phyloP scores from a whole-genome alignment of 2,888 invertebrate genomes.

The Myopa testacea region DNA sequence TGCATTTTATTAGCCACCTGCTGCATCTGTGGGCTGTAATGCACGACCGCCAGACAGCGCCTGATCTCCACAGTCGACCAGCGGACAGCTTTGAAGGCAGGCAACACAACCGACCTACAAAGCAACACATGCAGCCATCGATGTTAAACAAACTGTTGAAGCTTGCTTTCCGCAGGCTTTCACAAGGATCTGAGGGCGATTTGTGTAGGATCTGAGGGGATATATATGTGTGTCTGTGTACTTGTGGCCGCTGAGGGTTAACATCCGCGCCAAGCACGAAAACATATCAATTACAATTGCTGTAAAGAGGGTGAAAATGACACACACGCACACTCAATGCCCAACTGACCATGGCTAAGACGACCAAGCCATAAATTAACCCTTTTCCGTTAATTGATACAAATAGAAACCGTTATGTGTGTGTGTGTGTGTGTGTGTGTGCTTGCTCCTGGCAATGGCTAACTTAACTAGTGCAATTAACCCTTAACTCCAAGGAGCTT shows the following conservation, averaged over 20 bases:
- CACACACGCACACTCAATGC: slow-evolving; percentile 26
- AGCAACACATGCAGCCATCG: slow-evolving; percentile 39
- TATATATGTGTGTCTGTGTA: neutral
- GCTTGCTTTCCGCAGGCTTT: slow-evolving; percentile 44
- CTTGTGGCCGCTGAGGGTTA: neutral
- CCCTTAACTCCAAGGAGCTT: slow-evolving; percentile 42
- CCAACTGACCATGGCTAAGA: slow-evolving; percentile 54
- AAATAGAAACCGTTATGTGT: slow-evolving; percentile 62
- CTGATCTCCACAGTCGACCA: slow-evolving; percentile 31
- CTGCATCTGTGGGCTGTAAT: slow-evolving; percentile 15
- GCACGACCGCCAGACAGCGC: slow-evolving; percentile 1
- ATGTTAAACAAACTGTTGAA: slow-evolving; percentile 46
- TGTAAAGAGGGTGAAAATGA: slow-evolving; percentile 23
- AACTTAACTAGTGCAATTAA: slow-evolving; percentile 57
- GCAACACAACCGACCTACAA: slow-evolving; percentile 7
- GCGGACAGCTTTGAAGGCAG: neutral
- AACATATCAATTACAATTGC: slow-evolving; percentile 39
- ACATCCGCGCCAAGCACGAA: neutral
- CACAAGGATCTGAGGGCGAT: neutral
- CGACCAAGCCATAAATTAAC: slow-evolving; percentile 65
- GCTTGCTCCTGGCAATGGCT: slow-evolving; percentile 55
- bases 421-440: slow-evolving; percentile 7
- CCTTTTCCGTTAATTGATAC: slow-evolving; percentile 68
- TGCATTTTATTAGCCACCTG: slow-evolving; percentile 38
- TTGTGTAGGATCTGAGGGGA: neutral